phyloP scores from a whole-genome alignment of 2,888 invertebrate species.

The Phalera bucephala region DNA sequence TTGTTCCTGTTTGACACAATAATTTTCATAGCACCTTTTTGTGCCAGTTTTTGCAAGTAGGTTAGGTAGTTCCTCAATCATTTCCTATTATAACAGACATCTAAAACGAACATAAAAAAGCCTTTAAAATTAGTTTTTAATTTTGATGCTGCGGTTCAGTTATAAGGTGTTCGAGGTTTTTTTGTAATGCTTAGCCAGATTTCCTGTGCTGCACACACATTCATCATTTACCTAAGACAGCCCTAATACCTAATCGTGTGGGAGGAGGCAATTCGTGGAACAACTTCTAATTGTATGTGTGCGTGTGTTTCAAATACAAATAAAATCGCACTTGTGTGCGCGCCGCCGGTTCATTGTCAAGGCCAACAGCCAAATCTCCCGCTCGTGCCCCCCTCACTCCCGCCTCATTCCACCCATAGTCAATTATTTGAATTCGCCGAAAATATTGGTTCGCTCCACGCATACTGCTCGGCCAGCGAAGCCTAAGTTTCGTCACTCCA shows the following conservation, averaged over 20 bases:
- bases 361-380: slow-evolving; percentile 81
- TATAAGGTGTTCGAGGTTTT: too few relatives aligned
- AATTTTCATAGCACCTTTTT: too few relatives aligned
- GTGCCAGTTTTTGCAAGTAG: too few relatives aligned
- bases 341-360: slow-evolving; percentile 81
- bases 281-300: slow-evolving; percentile 51
- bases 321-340: slow-evolving; percentile 56
- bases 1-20: too few relatives aligned
- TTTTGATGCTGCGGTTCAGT: too few relatives aligned
- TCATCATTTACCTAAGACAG: slow-evolving; percentile 36
- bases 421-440: slow-evolving; percentile 67
- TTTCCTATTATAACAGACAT: too few relatives aligned
- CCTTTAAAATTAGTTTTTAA: too few relatives aligned
- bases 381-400: slow-evolving; percentile 64
- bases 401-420: slow-evolving; percentile 51
- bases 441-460: slow-evolving; percentile 50
- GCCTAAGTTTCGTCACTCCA: slow-evolving; percentile 28
- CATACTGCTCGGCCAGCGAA: slow-evolving; percentile 47
- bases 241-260: slow-evolving; percentile 68
- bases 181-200: slow-evolving; percentile 18
- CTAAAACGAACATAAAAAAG: too few relatives aligned
- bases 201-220: slow-evolving; percentile 16
- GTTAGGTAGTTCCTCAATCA: too few relatives aligned
- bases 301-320: slow-evolving; percentile 61
- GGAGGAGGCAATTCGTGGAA: slow-evolving; percentile 77